Conservation (phyloP, 2,113 vertebrate genomes). For the Calonectris borealis region DNA sequence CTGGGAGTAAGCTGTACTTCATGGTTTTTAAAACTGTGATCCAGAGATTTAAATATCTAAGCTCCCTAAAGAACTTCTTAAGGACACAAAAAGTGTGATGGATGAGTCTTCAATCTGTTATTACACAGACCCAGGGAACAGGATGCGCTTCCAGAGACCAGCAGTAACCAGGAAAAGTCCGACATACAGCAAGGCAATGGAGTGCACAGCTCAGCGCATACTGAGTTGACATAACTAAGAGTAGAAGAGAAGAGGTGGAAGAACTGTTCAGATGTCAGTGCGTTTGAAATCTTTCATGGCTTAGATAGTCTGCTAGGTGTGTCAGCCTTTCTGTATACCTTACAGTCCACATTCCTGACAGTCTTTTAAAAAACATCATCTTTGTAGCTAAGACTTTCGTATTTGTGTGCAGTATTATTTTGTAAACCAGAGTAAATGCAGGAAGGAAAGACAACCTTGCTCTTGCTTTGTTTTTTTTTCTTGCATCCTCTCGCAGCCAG, state of each 20-base stretch:
- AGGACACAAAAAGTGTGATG: background rate
- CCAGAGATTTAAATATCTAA: background rate
- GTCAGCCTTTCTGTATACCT: background rate
- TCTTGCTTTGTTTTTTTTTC: background rate
- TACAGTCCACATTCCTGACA: background rate
- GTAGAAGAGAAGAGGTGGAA: background rate
- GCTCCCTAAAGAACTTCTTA: background rate
- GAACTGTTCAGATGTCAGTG: background rate
- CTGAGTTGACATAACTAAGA: background rate
- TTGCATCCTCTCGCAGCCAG: background rate
- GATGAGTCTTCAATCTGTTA: background rate
- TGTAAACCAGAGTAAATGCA: background rate
- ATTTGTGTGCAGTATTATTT: background rate
- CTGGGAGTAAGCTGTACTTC: background rate
- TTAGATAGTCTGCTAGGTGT: background rate
- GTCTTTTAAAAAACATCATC: background rate
- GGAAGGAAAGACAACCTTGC: background rate
- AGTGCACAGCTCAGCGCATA: background rate
- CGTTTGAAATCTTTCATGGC: background rate
- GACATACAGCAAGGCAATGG: background rate
- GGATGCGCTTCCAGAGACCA: background rate
- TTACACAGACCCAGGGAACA: background rate
- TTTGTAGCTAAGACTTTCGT: background rate
- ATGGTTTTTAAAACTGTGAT: background rate
- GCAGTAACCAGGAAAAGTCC: background rate